Evolutionary conservation across 2,113 vertebrate genomes (phyloP).

Genomic region (Athene cunicularia): DNA sequence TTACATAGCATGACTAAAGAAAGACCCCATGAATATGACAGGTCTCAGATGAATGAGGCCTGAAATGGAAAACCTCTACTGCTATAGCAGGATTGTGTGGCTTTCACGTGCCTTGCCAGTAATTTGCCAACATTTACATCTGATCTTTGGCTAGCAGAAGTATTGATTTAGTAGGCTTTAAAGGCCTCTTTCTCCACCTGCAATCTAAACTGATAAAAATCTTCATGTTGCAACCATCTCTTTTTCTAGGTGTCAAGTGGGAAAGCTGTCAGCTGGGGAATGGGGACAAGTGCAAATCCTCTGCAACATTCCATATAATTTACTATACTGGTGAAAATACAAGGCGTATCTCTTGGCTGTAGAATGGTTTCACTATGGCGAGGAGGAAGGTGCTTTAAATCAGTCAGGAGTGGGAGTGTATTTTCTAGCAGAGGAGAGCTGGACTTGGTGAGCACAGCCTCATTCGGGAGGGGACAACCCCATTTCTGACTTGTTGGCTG

Average conservation of each 20-base stretch:
- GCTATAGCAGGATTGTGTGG: neutral
- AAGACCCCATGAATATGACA: constrained; percentile 38
- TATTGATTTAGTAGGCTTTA: neutral
- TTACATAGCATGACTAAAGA: constrained; percentile 65
- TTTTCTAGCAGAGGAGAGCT: neutral
- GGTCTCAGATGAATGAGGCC: constrained; percentile 42
- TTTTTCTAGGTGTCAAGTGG: constrained; percentile 17
- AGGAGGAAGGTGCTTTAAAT: neutral
- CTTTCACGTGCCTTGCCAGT: neutral
- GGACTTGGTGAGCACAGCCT: neutral
- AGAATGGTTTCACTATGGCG: accelerated
- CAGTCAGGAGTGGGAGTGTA: accelerated
- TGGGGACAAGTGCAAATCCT: neutral
- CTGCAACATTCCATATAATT: neutral
- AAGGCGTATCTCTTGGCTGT: accelerated
- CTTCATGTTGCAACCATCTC: neutral
- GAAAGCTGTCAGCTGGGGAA: neutral
- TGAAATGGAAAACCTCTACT: constrained; percentile 60
- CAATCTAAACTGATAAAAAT: constrained; percentile 9
- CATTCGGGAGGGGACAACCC: accelerated
- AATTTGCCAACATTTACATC: constrained; percentile 10
- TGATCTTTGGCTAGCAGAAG: constrained; percentile 35
- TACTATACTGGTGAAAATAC: neutral
- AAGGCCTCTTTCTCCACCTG: constrained; percentile 10
- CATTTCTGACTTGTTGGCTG: neutral